These are phyloP conservation scores for Myotis lucifugus DNA, from an alignment of 2,113 vertebrate species.

Conservation along the genomic window DNA sequence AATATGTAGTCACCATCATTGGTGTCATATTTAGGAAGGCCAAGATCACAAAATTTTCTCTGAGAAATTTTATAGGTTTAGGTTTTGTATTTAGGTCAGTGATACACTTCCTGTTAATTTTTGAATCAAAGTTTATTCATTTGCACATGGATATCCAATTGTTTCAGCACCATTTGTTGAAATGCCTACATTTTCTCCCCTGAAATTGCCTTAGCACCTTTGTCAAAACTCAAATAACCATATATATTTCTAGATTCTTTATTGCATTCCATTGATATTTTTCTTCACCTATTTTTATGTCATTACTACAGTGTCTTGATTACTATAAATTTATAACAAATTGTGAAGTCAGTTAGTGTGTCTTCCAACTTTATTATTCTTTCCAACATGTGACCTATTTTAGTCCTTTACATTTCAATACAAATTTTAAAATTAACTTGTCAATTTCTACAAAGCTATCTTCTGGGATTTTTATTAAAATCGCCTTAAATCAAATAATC, in stretches of 20 bases:
- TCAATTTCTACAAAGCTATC: not conserved
- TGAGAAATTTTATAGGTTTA: not conserved
- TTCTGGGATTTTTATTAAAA: not conserved
- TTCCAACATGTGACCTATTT: not conserved
- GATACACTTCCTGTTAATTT: not conserved
- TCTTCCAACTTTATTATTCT: not conserved
- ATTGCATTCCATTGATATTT: not conserved
- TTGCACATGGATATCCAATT: not conserved
- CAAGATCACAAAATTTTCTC: not conserved
- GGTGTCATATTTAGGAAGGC: not conserved
- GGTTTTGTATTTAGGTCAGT: not conserved
- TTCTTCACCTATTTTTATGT: not conserved
- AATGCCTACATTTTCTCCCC: not conserved
- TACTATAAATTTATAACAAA: not conserved
- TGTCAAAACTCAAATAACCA: not conserved
- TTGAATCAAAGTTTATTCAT: not conserved
- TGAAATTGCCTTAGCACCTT: not conserved
- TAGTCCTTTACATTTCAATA: not conserved
- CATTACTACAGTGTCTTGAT: not conserved
- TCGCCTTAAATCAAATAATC: not conserved
- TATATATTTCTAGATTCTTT: not conserved
- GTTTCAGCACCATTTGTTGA: not conserved
- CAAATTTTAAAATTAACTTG: constrained; percentile 16
- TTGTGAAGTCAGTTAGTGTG: not conserved
- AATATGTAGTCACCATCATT: not conserved